A percentile compares a stretch with the other conserved stretches of the same genome.
Evolutionary conservation across 64 coral and sea anemone species (phyloP).

Genomic region (Dendrophyllia cribrosa): DNA sequence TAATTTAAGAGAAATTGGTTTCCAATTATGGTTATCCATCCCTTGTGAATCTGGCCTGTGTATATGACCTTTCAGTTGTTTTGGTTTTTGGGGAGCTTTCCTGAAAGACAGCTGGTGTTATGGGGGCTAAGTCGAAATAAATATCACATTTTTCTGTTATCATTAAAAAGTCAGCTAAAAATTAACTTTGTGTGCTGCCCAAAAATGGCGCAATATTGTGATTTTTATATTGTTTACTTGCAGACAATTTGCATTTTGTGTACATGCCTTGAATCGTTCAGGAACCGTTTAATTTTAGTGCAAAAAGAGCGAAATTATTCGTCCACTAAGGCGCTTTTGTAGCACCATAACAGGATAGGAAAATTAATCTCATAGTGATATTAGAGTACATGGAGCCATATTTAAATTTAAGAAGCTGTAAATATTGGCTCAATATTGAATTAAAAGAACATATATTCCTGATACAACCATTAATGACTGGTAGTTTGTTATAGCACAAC

Average conservation of each 20-base stretch:
- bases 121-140: neutral
- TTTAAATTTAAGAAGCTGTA: neutral
- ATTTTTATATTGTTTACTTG: neutral
- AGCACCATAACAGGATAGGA: neutral
- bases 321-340: neutral
- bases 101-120: neutral
- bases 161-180: neutral
- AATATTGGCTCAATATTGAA: neutral
- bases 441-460: neutral
- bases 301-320: neutral
- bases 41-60: neutral
- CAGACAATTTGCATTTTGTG: neutral
- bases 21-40: slow-evolving; percentile 6
- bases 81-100: neutral
- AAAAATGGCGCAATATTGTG: neutral
- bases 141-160: neutral
- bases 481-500: too few relatives aligned
- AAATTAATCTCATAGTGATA: neutral
- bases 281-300: neutral
- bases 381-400: neutral
- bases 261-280: neutral
- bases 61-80: neutral
- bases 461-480: too few relatives aligned
- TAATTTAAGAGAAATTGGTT: slow-evolving; percentile 41
- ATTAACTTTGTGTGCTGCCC: neutral